Conservation (phyloP, 2,888 invertebrate genomes). For the Cryptus armator region DNA sequence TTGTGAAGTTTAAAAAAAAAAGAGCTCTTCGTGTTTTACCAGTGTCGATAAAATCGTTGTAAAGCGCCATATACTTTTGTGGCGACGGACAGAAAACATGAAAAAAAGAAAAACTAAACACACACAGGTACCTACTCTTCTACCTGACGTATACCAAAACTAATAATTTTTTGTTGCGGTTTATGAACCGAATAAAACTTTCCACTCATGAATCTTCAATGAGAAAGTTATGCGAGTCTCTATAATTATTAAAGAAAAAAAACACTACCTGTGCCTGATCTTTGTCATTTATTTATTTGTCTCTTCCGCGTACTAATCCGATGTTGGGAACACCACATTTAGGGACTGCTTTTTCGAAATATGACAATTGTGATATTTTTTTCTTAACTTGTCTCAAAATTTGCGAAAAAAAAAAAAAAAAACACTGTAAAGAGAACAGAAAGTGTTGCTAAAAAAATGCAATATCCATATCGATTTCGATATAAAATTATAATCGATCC, state of each 20-base stretch:
- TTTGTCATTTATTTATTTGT: conserved; percentile 75
- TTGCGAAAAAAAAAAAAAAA: conserved; percentile 11
- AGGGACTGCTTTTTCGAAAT: conserved; percentile 41
- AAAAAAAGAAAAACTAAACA: conserved; percentile 45
- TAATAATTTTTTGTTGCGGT: conserved; percentile 52
- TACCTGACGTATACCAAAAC: conserved; percentile 63
- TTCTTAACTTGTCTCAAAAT: not conserved
- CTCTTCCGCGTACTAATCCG: conserved; percentile 48
- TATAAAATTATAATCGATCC: no score
- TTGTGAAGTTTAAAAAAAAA: conserved; percentile 45
- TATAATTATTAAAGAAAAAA: conserved; percentile 62
- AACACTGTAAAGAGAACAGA: not conserved
- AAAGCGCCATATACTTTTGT: conserved; percentile 10
- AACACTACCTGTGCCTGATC: conserved; percentile 83
- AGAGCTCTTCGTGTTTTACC: conserved; percentile 13
- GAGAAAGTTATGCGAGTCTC: conserved; percentile 58
- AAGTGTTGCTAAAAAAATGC: not conserved
- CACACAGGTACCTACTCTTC: conserved; percentile 40
- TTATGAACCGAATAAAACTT: conserved; percentile 62
- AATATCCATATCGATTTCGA: no score
- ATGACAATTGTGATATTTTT: conserved; percentile 14
- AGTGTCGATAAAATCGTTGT: conserved; percentile 32
- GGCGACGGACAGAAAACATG: conserved; percentile 43
- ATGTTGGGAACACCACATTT: conserved; percentile 21
- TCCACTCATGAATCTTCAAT: conserved; percentile 57